Conservation (phyloP, 2,888 invertebrate species). For the Lepidocyrtinus sp. region DNA sequence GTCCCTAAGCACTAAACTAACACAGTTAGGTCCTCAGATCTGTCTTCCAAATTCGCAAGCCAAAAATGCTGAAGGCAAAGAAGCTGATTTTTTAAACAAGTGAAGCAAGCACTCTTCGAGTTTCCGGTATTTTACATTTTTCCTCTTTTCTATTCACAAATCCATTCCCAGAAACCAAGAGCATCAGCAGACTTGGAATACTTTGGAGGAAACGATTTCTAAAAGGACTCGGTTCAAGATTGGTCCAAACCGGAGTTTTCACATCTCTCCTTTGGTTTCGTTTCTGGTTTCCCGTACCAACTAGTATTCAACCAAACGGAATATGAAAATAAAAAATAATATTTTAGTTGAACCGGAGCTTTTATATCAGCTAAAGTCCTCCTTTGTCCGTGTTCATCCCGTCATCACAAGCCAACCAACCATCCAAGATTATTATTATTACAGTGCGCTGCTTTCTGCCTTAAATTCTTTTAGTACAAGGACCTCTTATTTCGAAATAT, state of each 20-base stretch:
- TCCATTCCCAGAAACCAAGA: background rate
- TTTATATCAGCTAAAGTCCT: background rate
- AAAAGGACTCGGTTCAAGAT: background rate
- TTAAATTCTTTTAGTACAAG: background rate
- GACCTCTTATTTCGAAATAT: background rate
- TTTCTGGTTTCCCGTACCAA: slow-evolving; percentile 33
- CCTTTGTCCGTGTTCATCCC: slow-evolving; percentile 2
- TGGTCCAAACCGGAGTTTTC: slow-evolving; percentile 15
- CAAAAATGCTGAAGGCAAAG: no score
- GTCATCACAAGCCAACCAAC: background rate
- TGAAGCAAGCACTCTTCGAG: background rate
- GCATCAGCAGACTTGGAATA: background rate
- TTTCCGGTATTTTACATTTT: slow-evolving; percentile 36
- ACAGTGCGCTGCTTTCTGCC: background rate
- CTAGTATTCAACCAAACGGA: background rate
- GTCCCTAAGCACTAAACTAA: no score
- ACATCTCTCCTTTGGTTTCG: slow-evolving; percentile 22
- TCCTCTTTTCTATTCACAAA: background rate
- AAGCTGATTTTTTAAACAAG: background rate
- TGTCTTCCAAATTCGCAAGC: no score
- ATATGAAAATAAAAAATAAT: slow-evolving; percentile 14
- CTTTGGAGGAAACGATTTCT: background rate
- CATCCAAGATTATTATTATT: background rate
- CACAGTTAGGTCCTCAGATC: no score
- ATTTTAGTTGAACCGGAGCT: background rate